Base-by-base conservation (phyloP, 2,113 vertebrate species). In the Spea multiplicata region DNA sequence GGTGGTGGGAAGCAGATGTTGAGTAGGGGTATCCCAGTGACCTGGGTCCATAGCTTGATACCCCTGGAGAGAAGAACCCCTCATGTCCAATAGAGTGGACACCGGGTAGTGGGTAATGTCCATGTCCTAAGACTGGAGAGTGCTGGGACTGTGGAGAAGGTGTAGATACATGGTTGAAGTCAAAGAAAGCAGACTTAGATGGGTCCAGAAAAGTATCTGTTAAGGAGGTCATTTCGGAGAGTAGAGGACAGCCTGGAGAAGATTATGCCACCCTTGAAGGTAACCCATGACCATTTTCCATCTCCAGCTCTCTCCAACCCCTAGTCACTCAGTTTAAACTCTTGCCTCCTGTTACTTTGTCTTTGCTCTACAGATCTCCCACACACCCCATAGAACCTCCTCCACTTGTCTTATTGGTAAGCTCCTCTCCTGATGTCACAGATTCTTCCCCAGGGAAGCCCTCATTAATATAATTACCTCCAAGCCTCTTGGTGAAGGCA, bases 181-280 rank as follows among this genome's bases (percentile, higher is more conserved):
- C 94, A 82, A 94, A 88, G 85, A 97, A 97, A 72, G 93, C 87
- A 62, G 94, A 91, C 86, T 95, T 96, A 74, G 94, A 93, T 80
- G 91, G 88, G 83, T 95, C 94, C 84, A 92, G 89, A 81, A 93
- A 84, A 81, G 89, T 88, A 88, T 94, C 94, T 88, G 94, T 88
- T 86, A 94, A 88, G 82, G 95, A 94, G 88, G 92, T 94, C 96
- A 96, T 91, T 86, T 94, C 93, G 92, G 94, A 94, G 86, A 85
- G 90, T 8, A 47, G 52, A 17, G 75, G 16, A 46, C 44, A 48
- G 49, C 8, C 6, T 85, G 85, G 88, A 84, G 83, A 72, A 80
- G 78, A 83, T 87, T 83, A 86, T 88, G 91, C 86, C 85, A 79
- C 55, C 44, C 70, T 53, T 59, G 17, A 44, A 46, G 14, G 46